Base-by-base conservation (phyloP, 2,888 invertebrate genomes). In the Cosmorhoe ocellata region DNA sequence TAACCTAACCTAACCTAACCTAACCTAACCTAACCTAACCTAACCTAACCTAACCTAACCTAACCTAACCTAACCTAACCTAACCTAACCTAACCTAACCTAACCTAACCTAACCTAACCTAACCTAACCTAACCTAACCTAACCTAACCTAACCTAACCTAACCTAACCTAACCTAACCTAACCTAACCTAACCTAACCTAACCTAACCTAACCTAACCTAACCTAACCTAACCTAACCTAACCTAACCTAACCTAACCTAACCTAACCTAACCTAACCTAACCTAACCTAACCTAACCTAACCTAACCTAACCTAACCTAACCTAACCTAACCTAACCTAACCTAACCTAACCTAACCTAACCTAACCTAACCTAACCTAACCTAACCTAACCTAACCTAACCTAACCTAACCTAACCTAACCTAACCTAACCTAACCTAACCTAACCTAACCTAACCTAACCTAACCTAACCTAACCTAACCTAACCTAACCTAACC, bases 401-500 rank as follows among this genome's bases (percentile, higher is more conserved):
- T 47, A 47, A 47, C 46, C 46, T 47, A 47, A 47, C 46, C 46
- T 47, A 47, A 47, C 46, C 46, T 47, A 47, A 47, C 39, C 46
- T 39, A 47, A 39, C 39, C 46, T 39, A 40, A 47, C 39, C 39
- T 47, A 47, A 47, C 39, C 39, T 40, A 39, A 47, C 46, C 39
- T 22, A 22, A 22, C 27, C 27, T 47, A 47, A 47, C 40, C 40
- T 31, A 41, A 44, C 39, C 36, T 34, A 39, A 50, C 42, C 31
- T 31, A 31, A 43, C 31, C 43, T 50, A 50, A 50, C 43, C 43
- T 50, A 50, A 50, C 49, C 49, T 50, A 49, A 49, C 49, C 49
- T 49, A 49, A 49, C 49, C 49, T 49, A 49, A 49, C 49, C 49
- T 49, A 49, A 49, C 49, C 49, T 50, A 50, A 50, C 50, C 50